Base-by-base conservation (phyloP, 2,113 vertebrate species). In the Raphicerus campestris region DNA sequence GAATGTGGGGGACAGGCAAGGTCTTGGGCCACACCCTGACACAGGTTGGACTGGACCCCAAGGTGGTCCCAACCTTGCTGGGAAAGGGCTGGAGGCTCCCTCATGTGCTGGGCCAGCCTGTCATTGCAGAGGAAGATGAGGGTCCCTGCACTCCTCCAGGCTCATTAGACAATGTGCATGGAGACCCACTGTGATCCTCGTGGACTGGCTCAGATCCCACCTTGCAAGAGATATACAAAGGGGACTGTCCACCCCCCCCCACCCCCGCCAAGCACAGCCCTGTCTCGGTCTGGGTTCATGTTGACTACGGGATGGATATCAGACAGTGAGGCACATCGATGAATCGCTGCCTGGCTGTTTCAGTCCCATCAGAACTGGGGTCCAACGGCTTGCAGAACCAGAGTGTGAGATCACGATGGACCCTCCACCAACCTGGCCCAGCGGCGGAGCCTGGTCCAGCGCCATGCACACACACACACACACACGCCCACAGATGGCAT, bases 21-120 rank as follows among this genome's bases (percentile, higher is more conserved):
- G 32, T 91, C 94, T 78, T 56, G 63, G 94, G 96, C 93, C 87
- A 88, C 81, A 95, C 73, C 97, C 88, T 97, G 94, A 96, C 63
- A 92, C 61, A 90, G 88, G 73, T 63, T 90, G 89, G 93, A 80
- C 70, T 89, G 90, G 89, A 78, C 75, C 73, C 19, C 26, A 49
- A 8, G 11, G 55, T 24, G 0, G 77, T 56, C 75, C 89, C 75
- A 45, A 32, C 32, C 35, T 15, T 63, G 20, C 60, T 84, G 61
- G 75, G 22, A 61, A 93, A 39, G 75, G 63, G 51, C 63, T 53
- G 4, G 51, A 49, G 45, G 22, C 61, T 73, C 39, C 7, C 56
- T 20, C 32, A 6, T 3, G 73, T 6, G n/a, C 49, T 8, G 0
- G 15, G 39, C 26, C 4, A 8, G 28, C 66, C 53, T 60, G 24